Evolutionary conservation across 2,113 vertebrate genomes (phyloP), one percentile per base, ranked within the genome.

Genomic region (Platysteira castanea): DNA sequence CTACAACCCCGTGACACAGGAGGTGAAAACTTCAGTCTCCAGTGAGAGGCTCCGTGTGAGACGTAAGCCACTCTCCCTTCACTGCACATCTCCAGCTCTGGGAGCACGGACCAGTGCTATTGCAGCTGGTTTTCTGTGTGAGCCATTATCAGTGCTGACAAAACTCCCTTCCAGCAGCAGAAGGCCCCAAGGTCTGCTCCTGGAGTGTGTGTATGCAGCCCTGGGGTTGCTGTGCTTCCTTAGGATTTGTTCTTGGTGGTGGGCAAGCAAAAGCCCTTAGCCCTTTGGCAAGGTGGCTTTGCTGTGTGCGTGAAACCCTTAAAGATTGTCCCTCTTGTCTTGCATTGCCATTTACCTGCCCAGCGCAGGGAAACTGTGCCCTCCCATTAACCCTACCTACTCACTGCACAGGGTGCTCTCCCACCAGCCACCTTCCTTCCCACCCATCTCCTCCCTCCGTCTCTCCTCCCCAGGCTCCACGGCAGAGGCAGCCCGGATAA

Each of bases 1-100:
- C 67, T 99, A 99, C 97, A 99, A 99, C 96, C 99, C 99, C 0
- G 97, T 99, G 94, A 99, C 99, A 1, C 98, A 99, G 97, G 99
- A 99, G 97, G 98, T 99, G 94, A 99, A 99, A 95, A 99, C 99
- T 4, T 99, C 99, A 0, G 98, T 97, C 56, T 99, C 99, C 47
- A 98, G 99, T 0, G 99, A 99, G 93, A 98, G 99, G 54, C 99
- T 99, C 46, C 99, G 99, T 2, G 99, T 99, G 91, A 98, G 99
- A 96, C 99, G 99, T 99, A 98, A 99, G 99, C 96, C 5, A 6
- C 15, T 47, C 13, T 74, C 28, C 70, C 39, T 64, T 69, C 57
- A 10, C 50, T 33, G 23, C 79, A 20, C 2, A 0, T n/a, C 67
- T 80, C 59, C 37, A 73, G 22, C 56, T 68, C 49, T 41, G 64